A percentile compares a stretch with the other conserved stretches of the same genome.
Conservation (phyloP, 2,888 invertebrate genomes). For the Dasysyrphus tricinctus region DNA sequence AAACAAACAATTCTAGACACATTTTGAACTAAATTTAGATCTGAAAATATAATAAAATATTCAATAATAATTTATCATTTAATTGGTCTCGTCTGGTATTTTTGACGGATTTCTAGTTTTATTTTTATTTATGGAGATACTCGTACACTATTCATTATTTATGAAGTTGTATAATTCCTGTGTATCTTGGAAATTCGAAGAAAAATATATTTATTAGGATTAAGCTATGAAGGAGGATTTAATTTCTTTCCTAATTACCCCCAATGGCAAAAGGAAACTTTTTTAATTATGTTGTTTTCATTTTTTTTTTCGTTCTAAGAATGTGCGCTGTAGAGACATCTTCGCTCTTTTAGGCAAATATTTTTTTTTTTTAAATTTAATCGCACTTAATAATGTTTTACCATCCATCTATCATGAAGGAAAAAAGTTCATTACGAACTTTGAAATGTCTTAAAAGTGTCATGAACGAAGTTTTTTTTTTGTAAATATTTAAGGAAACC, state of each 20-base stretch:
- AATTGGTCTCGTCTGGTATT: conserved; percentile 31
- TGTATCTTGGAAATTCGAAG: neutral
- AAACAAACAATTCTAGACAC: neutral
- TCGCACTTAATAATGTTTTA: neutral
- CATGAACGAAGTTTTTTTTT: neutral
- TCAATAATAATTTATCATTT: conserved; percentile 16
- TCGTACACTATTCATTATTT: neutral
- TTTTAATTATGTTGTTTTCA: conserved; percentile 15
- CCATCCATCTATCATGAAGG: neutral
- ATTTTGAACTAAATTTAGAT: conserved; percentile 19
- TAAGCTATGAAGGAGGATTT: neutral
- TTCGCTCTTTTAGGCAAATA: neutral
- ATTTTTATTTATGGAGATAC: neutral
- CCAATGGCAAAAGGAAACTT: conserved; percentile 13
- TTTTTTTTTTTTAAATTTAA: neutral
- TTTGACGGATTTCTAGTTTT: conserved; percentile 11
- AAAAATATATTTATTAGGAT: neutral
- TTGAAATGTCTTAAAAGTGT: conserved; percentile 1
- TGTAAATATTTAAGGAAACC: neutral
- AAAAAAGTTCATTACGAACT: neutral
- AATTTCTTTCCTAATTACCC: neutral
- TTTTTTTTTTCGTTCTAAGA: neutral
- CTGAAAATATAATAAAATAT: neutral
- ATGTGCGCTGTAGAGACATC: neutral
- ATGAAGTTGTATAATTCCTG: neutral